phyloP scores from a whole-genome alignment of 2,113 vertebrate species.

The Polypterus bichir region DNA sequence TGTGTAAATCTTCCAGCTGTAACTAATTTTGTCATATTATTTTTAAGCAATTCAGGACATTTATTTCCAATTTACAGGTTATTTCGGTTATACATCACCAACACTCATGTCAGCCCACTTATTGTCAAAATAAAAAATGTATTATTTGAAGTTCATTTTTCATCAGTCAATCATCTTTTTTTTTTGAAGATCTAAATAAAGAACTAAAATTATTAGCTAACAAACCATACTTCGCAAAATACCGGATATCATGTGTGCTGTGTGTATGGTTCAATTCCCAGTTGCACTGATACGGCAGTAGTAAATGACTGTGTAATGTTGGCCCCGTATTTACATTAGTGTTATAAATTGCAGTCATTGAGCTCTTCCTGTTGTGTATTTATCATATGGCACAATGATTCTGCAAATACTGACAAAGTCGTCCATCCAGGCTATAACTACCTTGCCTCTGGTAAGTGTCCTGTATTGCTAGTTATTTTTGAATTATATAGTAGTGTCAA shows the following conservation, averaged over 20 bases:
- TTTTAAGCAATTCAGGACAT: too few species aligned
- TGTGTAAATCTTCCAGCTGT: too few species aligned
- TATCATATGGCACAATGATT: background rate
- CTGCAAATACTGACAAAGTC: background rate
- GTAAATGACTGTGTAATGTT: background rate
- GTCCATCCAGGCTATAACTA: background rate
- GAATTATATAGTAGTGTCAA: too few species aligned
- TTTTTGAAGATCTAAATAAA: background rate
- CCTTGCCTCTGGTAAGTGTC: too few species aligned
- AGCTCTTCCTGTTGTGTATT: background rate
- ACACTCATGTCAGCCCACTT: too few species aligned
- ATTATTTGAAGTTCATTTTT: too few species aligned
- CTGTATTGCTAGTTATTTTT: too few species aligned
- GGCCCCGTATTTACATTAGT: background rate
- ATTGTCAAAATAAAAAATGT: too few species aligned
- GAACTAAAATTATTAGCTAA: background rate
- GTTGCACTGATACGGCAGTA: background rate
- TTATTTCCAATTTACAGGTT: too few species aligned
- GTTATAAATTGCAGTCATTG: slow-evolving; percentile 4
- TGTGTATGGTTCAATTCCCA: background rate
- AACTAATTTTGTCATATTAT: too few species aligned
- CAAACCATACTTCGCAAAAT: background rate
- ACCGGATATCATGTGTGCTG: background rate
- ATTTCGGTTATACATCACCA: too few species aligned
- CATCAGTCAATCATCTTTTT: background rate